phyloP scores from a whole-genome alignment of 2,888 invertebrate species.

The Pollenia amentaria region DNA sequence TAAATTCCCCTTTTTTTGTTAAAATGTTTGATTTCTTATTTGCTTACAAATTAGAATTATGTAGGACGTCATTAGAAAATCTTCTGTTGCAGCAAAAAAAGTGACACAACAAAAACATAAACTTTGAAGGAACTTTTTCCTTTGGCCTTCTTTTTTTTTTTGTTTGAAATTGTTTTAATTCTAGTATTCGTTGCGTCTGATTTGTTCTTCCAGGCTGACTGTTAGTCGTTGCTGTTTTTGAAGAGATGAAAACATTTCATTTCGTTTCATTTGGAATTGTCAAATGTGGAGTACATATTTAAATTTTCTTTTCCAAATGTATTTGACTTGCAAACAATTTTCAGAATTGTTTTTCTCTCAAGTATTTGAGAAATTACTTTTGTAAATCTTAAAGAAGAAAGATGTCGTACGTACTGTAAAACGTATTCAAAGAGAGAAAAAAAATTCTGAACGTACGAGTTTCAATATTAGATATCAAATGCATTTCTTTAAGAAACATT shows the following conservation, averaged over 20 bases:
- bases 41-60: conserved; percentile 44
- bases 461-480: background rate
- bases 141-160: conserved; percentile 36
- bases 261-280: conserved; percentile 59
- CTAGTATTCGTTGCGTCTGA: background rate
- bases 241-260: conserved; percentile 48
- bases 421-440: background rate
- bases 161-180: conserved; percentile 44
- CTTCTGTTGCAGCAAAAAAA: background rate
- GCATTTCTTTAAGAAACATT: background rate
- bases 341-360: conserved; percentile 58
- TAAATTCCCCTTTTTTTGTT: background rate
- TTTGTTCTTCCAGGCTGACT: conserved; percentile 4
- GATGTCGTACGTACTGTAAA: background rate
- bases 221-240: conserved; percentile 23
- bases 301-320: conserved; percentile 58
- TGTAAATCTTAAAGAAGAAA: conserved; percentile 50
- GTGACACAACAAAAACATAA: conserved; percentile 1
- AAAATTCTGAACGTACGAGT: background rate
- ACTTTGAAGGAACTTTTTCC: conserved; percentile 20
- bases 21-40: conserved; percentile 42
- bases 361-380: conserved; percentile 70
- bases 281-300: conserved; percentile 63
- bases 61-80: conserved; percentile 47
- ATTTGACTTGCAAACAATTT: conserved; percentile 70